phyloP scores from a whole-genome alignment of 2,113 vertebrate species.

The crab-eating macaque (Macaca fascicularis) region T2T-MFA8v1.1 NC_088377.1:130663501-130664000 shows the following conservation, averaged over 20 bases:
- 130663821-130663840: too few species aligned
- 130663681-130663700: background rate
- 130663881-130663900: too few species aligned
- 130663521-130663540: background rate
- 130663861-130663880: too few species aligned
- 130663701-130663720: background rate
- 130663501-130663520: background rate
- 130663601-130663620: background rate
- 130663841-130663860: too few species aligned
- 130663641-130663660: background rate
- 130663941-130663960: background rate
- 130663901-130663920: too few species aligned
- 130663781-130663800: too few species aligned
- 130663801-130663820: too few species aligned
- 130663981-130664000: background rate
- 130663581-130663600: background rate
- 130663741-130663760: background rate
- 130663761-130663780: background rate
- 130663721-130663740: background rate
- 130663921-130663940: background rate
- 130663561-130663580: background rate
- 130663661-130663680: background rate
- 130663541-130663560: background rate
- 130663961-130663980: background rate
- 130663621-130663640: background rate